Base-by-base conservation (phyloP, 2,797 vertebrate species). In the Lepidocolaptes lacrymiger region DNA sequence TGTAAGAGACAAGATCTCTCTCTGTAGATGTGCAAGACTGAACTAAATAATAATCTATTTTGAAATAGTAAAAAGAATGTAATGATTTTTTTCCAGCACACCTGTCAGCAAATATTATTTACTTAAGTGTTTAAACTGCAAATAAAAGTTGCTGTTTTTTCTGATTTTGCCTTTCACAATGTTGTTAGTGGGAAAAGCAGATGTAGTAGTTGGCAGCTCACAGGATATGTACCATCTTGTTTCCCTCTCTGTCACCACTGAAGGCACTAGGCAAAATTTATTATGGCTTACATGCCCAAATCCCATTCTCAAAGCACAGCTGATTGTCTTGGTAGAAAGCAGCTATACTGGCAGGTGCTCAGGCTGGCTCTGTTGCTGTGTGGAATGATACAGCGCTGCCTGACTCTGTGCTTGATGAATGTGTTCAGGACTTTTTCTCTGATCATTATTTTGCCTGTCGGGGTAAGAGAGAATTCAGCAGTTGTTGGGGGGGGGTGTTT, bases 361-460 rank as follows among this genome's bases (percentile, higher is more conserved):
- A 32, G 58, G 23, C 85, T 85, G 78, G 52, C 1, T 6, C 5
- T 55, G 69, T n/a, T 81, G 84, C 72, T 95, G 62, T 43, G 36
- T 48, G 69, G 71, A 88, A 36, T 61, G 82, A 46, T 55, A 19
- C 0, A 67, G 48, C 5, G 1, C 66, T 93, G 69, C 67, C 88
- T 90, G 82, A 26, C 85, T 83, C 9, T 55, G 36, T 32, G 18
- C 32, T 66, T 88, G 66, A 79, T 89, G 71, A 76, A 36, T 56
- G 48, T 71, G 61, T 67, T 88, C 82, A 81, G 77, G 52, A 73
- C 67, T 71, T 48, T 89, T 73, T 36, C 68, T 88, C 76, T 91
- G 61, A 85, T 90, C 64, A 63, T 92, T 85, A 34, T 95, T 96
- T 95, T 96, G 92, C 62, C 91, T 93, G 88, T 74, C 85, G 90